Base-by-base conservation (phyloP, 2,888 invertebrate genomes). In the Drosophila kuntzei region DNA sequence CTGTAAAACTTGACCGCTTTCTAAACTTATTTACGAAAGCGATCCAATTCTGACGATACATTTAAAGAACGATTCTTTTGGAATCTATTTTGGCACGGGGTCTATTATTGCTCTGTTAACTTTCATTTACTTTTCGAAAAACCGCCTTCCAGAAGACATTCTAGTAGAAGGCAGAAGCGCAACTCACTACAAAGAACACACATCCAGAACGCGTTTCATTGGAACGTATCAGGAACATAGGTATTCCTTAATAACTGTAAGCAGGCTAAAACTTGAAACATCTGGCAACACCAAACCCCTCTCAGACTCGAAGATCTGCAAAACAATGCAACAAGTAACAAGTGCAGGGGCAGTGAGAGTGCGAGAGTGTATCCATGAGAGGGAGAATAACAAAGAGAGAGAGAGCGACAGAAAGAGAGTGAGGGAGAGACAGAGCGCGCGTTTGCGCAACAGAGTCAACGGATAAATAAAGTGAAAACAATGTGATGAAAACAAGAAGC, bases 361-460 rank as follows among this genome's bases (percentile, higher is more conserved):
- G 53, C 34, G 55, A 16, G 49, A 41, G 22, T 46, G 32, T 25
- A 29, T 39, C 4, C 7, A 16, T 16, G 58, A 4, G 16, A 27
- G 41, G 14, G 25, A 53, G 55, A 53, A 62, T 14, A 25, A 29
- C 14, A 34, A 32, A 32, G 53, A 27, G 50, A 18, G 46, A 37
- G n/a, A 32, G 39, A 29, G 49, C 53, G 47, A 51, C 54, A 25
- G 11, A 50, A 18, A 16, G 51, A 32, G 47, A 50, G 43, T 53
- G 54, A 27, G 11, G 34, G 18, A 18, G 27, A 57, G 43, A 53
- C 50, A 43, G 50, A 44, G 64, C 60, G 61, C 57, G 65, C 80
- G 78, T 82, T 82, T 82, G 81, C 81, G 83, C 86, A 82, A 82
- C 83, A 43, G 83, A 75, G 59, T 68, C 66, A 66, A 61, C 64